These are phyloP conservation scores for Grapholita molesta DNA, from an alignment of 1,140 invertebrate genomes.

Conservation along the genomic window DNA sequence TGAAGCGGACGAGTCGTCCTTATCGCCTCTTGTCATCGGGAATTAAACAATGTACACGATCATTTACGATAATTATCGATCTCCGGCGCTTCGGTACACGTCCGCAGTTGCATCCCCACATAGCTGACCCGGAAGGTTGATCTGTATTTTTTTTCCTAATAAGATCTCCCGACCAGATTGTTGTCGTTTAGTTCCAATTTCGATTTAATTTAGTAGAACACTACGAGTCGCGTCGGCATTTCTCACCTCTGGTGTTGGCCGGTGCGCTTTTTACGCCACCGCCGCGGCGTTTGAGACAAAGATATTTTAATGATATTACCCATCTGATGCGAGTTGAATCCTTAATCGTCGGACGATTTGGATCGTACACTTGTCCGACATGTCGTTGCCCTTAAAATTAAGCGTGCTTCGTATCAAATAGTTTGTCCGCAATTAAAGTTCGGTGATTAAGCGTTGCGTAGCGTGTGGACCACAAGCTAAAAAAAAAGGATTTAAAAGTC, in stretches of 20 bases:
- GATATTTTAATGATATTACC: conserved; percentile 76
- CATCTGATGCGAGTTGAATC: conserved; percentile 69
- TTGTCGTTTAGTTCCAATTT: conserved; percentile 35
- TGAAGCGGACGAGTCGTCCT: conserved; percentile 47
- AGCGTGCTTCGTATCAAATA: conserved; percentile 64
- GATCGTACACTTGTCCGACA: conserved; percentile 47
- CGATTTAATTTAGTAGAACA: conserved; percentile 22
- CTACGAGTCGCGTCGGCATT: conserved; percentile 40
- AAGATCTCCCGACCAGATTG: conserved; percentile 32
- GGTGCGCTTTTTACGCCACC: conserved; percentile 56
- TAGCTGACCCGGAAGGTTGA: conserved; percentile 29
- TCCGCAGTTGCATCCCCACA: conserved; percentile 30
- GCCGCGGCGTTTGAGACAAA: conserved; percentile 69
- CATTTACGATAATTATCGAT: conserved; percentile 61
- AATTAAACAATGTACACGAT: conserved; percentile 72
- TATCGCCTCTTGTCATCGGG: conserved; percentile 68
- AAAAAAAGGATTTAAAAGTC: conserved; percentile 56
- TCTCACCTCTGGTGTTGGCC: conserved; percentile 64
- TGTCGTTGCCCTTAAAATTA: conserved; percentile 72
- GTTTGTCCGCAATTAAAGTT: conserved; percentile 64
- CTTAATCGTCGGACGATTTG: conserved; percentile 59
- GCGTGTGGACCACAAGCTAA: conserved; percentile 72
- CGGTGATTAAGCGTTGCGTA: conserved; percentile 54
- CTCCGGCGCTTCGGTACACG: conserved; percentile 32
- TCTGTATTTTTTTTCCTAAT: conserved; percentile 28